Evolutionary conservation across 1,140 invertebrate genomes (phyloP).

Genomic region (Fopius arisanus): DNA sequence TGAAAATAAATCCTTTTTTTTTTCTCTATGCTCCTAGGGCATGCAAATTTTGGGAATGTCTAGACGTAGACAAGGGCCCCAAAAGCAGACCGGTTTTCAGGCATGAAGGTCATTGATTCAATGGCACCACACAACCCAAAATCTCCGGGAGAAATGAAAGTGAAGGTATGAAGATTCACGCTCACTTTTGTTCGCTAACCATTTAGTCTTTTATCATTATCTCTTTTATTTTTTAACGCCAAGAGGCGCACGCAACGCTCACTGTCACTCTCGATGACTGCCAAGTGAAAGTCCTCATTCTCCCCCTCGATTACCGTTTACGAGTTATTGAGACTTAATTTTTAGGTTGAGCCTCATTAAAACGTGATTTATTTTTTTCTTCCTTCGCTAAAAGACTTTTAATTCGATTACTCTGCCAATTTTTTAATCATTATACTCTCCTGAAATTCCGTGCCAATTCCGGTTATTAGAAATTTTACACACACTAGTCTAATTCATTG

Average conservation of each 20-base stretch:
- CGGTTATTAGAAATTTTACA: no score
- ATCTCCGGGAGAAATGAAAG: slow-evolving; percentile 1
- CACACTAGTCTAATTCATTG: no score
- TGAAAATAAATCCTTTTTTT: neutral
- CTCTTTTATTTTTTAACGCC: neutral
- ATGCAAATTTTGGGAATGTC: slow-evolving; percentile 45
- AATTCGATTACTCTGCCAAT: no score
- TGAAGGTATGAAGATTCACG: neutral
- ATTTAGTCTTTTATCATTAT: neutral
- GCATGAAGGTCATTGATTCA: slow-evolving; percentile 65
- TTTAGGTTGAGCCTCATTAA: no score
- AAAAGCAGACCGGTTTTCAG: slow-evolving; percentile 56
- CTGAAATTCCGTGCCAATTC: no score
- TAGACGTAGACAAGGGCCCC: slow-evolving; percentile 42
- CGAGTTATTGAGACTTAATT: no score
- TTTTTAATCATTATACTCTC: no score
- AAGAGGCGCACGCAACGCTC: neutral
- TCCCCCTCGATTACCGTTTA: slow-evolving; percentile 49
- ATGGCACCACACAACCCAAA: slow-evolving; percentile 39
- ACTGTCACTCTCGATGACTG: slow-evolving; percentile 43
- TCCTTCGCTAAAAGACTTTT: no score
- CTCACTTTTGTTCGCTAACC: neutral
- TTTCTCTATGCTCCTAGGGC: neutral
- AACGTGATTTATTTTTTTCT: no score
- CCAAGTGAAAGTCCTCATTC: slow-evolving; percentile 45